Evolutionary conservation across 2,113 vertebrate species (phyloP), one percentile per base, ranked within the genome.

Genomic region (Solea solea): DNA sequence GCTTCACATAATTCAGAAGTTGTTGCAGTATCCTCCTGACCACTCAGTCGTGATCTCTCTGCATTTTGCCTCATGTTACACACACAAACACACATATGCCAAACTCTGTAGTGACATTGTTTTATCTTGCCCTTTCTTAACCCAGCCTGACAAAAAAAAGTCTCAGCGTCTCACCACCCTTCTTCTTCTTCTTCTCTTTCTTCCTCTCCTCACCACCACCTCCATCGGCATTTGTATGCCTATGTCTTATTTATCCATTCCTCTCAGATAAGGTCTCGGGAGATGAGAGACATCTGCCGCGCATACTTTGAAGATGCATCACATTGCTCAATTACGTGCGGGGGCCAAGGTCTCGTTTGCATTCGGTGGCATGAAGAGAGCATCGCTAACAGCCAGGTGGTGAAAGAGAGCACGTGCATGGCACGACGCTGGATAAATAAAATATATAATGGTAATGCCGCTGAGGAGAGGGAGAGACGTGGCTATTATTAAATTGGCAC

Each of bases 221-320:
- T 86, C 85, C 72, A 80, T 90, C 86, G 87, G 80, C 77, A 86
- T 86, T 86, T 90, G 82, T 72, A 68, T 51, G 52, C 72, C 76
- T 82, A 84, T 90, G 85, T 92, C 89, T 92, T 91, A 92, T 92
- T 93, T 91, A 94, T 93, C 86, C 80, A 87, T 92, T 92, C 87
- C 90, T 91, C 83, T 86, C 84, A 90, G 90, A 92, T 88, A 90
- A 78, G 55, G 83, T 91, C 89, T 86, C 88, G 6, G 58, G 91
- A 89, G 92, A 90, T 82, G 86, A 78, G 79, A 91, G 88, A 90
- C 90, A 94, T 93, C 92, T 93, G 90, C 90, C 78, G 74, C 59
- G 25, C 53, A 62, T 54, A 88, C 90, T 93, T 93, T 93, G 91
- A 93, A 92, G 93, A 88, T 87, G 89, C 81, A 72, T 73, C 62